These are phyloP conservation scores for Taenioides sp. DNA, from an alignment of 2,797 vertebrate species.

Conservation along the genomic window DNA sequence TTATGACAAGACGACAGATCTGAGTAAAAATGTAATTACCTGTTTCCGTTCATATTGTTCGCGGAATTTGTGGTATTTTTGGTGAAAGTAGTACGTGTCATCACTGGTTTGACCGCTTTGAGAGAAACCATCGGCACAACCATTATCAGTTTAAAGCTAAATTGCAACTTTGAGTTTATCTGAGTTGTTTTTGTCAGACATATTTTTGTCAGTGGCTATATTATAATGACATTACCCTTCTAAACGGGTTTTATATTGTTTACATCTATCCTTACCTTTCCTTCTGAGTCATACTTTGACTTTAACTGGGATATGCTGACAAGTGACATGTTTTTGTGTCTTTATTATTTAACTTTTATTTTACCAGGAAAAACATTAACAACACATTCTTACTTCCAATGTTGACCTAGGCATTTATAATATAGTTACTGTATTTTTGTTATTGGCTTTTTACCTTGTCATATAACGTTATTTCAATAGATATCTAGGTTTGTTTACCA, in stretches of 20 bases:
- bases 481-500: neutral
- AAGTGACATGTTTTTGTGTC: neutral
- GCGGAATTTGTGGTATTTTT: constrained; percentile 23
- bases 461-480: too few species aligned
- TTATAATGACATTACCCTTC: neutral
- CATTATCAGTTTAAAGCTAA: neutral
- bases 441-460: too few species aligned
- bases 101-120: constrained; percentile 35
- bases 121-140: neutral
- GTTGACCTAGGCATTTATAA: too few species aligned
- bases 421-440: too few species aligned
- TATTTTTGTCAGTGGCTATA: neutral
- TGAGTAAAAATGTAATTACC: neutral
- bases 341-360: neutral
- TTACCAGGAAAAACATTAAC: too few species aligned
- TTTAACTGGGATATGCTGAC: too few species aligned
- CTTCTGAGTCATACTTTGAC: too few species aligned
- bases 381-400: too few species aligned
- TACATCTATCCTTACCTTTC: neutral
- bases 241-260: neutral
- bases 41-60: constrained; percentile 45
- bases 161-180: neutral
- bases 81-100: constrained; percentile 26
- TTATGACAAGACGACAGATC: fast-evolving
- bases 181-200: neutral